Evolutionary conservation across 2,113 vertebrate species (phyloP).

Genomic region (Tyrannus savana): DNA sequence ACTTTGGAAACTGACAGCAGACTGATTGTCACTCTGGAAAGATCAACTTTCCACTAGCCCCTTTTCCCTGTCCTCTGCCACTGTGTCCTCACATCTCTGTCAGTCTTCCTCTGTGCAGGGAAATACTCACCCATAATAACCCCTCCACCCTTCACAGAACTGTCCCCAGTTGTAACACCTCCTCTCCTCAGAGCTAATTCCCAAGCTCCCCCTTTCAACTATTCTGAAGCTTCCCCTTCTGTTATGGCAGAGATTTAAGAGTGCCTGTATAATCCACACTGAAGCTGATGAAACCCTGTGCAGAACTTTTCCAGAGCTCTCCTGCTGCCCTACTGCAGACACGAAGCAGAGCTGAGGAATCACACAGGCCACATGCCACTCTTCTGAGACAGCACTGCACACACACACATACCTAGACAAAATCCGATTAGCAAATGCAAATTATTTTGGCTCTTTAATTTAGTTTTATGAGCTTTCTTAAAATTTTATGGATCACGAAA

Average conservation of each 20-base stretch:
- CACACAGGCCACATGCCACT: not conserved
- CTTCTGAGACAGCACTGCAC: not conserved
- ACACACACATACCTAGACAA: not conserved
- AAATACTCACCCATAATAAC: not conserved
- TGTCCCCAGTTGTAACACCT: not conserved
- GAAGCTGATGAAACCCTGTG: rapidly evolving
- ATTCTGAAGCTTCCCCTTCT: not conserved
- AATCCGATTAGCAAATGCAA: not conserved
- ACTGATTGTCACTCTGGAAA: not conserved
- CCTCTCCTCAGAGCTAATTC: not conserved
- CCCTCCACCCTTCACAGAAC: not conserved
- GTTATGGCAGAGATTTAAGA: not conserved
- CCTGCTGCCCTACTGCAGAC: not conserved
- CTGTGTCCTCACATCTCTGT: not conserved
- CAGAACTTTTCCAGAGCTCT: not conserved
- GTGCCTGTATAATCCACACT: not conserved
- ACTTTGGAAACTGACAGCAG: not conserved
- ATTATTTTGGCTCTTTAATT: not conserved
- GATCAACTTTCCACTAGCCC: not conserved
- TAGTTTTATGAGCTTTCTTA: not conserved
- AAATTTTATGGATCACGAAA: not conserved
- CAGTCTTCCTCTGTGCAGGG: not conserved
- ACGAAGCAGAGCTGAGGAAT: not conserved
- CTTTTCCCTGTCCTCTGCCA: not conserved
- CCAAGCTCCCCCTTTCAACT: not conserved